Base-by-base conservation (phyloP, 1,140 invertebrate species). In the Drosophila subobscura region DNA sequence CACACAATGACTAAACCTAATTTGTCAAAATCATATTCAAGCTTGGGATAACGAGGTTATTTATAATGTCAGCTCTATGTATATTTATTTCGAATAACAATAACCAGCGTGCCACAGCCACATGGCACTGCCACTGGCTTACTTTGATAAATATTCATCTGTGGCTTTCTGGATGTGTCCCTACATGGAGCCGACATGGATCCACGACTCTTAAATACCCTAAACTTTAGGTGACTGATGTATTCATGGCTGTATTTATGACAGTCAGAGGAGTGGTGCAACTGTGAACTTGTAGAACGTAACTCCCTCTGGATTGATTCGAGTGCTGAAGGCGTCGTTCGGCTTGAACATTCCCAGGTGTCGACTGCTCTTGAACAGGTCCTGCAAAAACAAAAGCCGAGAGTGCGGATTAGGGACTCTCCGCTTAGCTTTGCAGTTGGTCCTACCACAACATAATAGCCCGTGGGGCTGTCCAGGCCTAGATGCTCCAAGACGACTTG, bases 81-180 rank as follows among this genome's bases (percentile, higher is more conserved):
- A 54, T 40, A 65, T 47, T 49, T 65, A 50, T 44, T 29, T 49
- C 20, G 54, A 40, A 58, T 59, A 51, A 66, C 61, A 50, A 58
- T 41, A 29, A 44, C 29, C 52, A 45, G 61, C 27, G 25, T 16
- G 45, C 29, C 25, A 27, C 25, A 27, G 29, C 98, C 45, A 99
- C 92, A 5, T n/a, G n/a, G n/a, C n/a, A n/a, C n/a, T n/a, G n/a
- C n/a, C n/a, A n/a, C n/a, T n/a, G n/a, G n/a, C n/a, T 58, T 22
- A 10, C 14, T 49, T 41, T 59, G 45, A 59, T 59, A 40, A 40
- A 59, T 55, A 37, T 25, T 8, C 23, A n/a, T 40, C 44, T 47
- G 8, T 22, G 23, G 14, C n/a, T 46, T 57, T 46, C n/a, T 54
- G 33, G 53, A 47, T 40, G 27, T 16, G 45, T 55, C 16, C 25